These are phyloP conservation scores for Sorex maritimensis DNA, from an alignment of 2,797 vertebrate genomes.

Conservation along the genomic window DNA sequence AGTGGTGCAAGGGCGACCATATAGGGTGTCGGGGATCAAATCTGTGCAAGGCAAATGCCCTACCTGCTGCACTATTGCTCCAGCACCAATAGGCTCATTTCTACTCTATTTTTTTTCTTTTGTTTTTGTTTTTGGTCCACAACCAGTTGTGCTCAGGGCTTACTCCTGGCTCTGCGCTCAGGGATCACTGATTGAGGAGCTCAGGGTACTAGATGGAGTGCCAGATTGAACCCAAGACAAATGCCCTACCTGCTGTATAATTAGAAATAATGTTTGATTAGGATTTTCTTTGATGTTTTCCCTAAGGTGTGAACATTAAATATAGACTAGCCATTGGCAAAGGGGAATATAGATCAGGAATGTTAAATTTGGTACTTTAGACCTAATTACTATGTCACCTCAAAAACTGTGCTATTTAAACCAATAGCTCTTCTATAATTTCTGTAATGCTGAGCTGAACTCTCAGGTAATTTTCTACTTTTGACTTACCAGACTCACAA, in stretches of 20 bases:
- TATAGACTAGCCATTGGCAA: background rate
- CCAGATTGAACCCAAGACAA: background rate
- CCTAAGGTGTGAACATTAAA: slow-evolving; percentile 24
- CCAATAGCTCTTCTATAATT: background rate
- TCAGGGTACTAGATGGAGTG: too few species aligned
- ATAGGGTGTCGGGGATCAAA: too few species aligned
- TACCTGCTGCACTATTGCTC: too few species aligned
- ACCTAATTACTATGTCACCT: slow-evolving; percentile 2
- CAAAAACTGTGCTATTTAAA: background rate
- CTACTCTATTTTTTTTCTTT: too few species aligned
- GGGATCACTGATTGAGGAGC: too few species aligned
- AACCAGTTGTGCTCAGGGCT: too few species aligned
- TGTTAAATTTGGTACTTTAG: slow-evolving; percentile 27
- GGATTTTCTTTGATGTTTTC: slow-evolving; percentile 12
- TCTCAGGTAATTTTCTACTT: slow-evolving; percentile 41
- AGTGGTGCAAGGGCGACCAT: too few species aligned
- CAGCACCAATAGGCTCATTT: too few species aligned
- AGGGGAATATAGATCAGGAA: background rate
- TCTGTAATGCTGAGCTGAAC: background rate
- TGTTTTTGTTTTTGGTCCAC: too few species aligned
- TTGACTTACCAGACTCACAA: slow-evolving; percentile 4
- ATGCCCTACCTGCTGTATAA: slow-evolving; percentile 12
- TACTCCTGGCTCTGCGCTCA: too few species aligned
- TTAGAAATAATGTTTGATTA: slow-evolving; percentile 57
- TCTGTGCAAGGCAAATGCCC: too few species aligned